phyloP scores from a whole-genome alignment of 1,140 invertebrate genomes.

The Daktulosphaira vitifoliae region DNA sequence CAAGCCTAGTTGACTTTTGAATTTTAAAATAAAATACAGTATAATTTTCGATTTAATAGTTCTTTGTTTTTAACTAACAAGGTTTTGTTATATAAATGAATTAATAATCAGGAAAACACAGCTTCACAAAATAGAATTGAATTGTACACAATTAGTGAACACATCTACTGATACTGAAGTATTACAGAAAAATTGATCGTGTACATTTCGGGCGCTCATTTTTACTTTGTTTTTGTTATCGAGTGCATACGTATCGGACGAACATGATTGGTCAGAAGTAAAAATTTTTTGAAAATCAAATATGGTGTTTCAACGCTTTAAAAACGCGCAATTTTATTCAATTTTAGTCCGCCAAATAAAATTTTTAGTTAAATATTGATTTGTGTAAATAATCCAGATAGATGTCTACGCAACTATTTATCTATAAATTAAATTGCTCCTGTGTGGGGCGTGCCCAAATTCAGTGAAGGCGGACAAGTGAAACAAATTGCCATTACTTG shows the following conservation, averaged over 20 bases:
- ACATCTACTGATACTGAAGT: too few relatives aligned
- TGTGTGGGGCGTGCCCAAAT: background rate
- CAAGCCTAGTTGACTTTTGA: constrained; percentile 32
- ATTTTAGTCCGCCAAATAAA: background rate
- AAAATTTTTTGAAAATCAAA: constrained; percentile 32
- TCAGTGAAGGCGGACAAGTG: too few relatives aligned
- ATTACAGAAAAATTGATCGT: too few relatives aligned
- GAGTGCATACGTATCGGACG: constrained; percentile 30
- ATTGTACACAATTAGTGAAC: too few relatives aligned
- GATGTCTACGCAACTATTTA: background rate
- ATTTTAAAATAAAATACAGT: constrained; percentile 21
- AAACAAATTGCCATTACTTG: too few relatives aligned
- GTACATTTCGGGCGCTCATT: constrained; percentile 13
- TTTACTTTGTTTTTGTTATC: constrained; percentile 25
- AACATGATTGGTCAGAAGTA: constrained; percentile 24
- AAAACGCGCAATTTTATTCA: constrained; percentile 26
- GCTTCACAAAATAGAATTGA: too few relatives aligned
- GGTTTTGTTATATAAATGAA: too few relatives aligned
- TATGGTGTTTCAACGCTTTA: constrained; percentile 26
- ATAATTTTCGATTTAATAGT: background rate
- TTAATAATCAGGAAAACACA: too few relatives aligned
- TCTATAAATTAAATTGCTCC: background rate
- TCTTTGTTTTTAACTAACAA: too few relatives aligned
- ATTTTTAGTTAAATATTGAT: background rate
- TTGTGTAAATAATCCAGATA: background rate